Conservation (phyloP, 2,888 invertebrate species). For the Ormyrus thymus region DNA sequence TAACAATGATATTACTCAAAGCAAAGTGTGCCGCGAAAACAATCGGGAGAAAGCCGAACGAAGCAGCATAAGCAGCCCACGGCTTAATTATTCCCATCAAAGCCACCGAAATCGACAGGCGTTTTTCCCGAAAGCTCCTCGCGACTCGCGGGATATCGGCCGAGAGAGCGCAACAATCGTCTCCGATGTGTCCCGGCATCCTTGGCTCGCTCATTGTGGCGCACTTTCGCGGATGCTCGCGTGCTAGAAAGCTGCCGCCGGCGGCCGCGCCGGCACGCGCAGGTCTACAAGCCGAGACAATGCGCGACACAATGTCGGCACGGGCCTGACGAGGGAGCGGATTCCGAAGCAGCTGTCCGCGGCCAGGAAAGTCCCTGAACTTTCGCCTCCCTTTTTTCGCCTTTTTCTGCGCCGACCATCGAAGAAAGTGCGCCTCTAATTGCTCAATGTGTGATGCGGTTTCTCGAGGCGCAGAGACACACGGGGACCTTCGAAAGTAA, state of each 20-base stretch:
- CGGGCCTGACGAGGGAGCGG: no score
- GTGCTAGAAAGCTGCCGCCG: no score
- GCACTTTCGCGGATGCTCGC: constrained; percentile 1
- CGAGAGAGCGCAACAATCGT: constrained; percentile 24
- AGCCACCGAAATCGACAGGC: background rate
- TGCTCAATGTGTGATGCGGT: no score
- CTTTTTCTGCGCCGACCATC: background rate
- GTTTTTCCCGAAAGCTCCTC: no score
- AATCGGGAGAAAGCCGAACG: constrained; percentile 13
- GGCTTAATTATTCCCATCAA: constrained; percentile 23
- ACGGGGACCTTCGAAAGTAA: no score
- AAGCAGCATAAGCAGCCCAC: background rate
- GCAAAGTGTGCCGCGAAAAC: background rate
- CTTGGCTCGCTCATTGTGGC: constrained; percentile 18
- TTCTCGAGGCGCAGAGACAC: no score
- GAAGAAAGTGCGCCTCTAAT: no score
- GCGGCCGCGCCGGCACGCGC: background rate
- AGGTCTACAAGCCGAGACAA: constrained; percentile 27
- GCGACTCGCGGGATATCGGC: background rate
- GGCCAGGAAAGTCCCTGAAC: constrained; percentile 51
- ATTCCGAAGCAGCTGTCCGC: no score
- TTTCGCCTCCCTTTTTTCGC: constrained; percentile 37
- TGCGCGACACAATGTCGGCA: constrained; percentile 13
- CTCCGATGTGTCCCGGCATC: no score
- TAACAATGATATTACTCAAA: no score